phyloP scores from a whole-genome alignment of 2,888 invertebrate species.

The Hypena proboscidalis region DNA sequence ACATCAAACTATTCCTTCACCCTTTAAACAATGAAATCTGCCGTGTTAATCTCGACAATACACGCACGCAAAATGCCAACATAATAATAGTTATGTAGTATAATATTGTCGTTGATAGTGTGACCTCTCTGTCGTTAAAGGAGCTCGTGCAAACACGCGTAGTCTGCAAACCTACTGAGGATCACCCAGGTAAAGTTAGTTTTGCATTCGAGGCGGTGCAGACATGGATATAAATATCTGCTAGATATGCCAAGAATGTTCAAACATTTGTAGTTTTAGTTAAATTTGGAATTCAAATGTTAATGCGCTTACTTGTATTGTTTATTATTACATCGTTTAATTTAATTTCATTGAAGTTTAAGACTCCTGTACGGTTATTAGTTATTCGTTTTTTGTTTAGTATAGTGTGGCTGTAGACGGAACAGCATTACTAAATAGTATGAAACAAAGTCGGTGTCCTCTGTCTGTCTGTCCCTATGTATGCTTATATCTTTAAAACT shows the following conservation, averaged over 20 bases:
- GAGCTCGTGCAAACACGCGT: slow-evolving; percentile 49
- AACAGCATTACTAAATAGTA: too few species aligned
- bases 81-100: slow-evolving; percentile 20
- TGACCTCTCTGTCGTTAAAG: slow-evolving; percentile 44
- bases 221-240: slow-evolving; percentile 21
- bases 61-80: slow-evolving; percentile 15
- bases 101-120: slow-evolving; percentile 26
- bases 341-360: too few species aligned
- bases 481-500: too few species aligned
- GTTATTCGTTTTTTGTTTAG: too few species aligned
- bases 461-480: too few species aligned
- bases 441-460: too few species aligned
- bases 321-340: too few species aligned
- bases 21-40: slow-evolving; percentile 8
- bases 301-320: too few species aligned
- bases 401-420: too few species aligned
- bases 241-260: slow-evolving; percentile 6
- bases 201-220: slow-evolving; percentile 47
- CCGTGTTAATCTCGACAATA: slow-evolving; percentile 18
- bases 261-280: neutral
- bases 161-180: slow-evolving; percentile 47
- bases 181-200: slow-evolving; percentile 46
- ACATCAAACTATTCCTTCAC: neutral
- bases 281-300: too few species aligned
- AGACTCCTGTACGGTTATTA: too few species aligned